Conservation (phyloP, 2,797 vertebrate species). For the Acanthornis magna region DNA sequence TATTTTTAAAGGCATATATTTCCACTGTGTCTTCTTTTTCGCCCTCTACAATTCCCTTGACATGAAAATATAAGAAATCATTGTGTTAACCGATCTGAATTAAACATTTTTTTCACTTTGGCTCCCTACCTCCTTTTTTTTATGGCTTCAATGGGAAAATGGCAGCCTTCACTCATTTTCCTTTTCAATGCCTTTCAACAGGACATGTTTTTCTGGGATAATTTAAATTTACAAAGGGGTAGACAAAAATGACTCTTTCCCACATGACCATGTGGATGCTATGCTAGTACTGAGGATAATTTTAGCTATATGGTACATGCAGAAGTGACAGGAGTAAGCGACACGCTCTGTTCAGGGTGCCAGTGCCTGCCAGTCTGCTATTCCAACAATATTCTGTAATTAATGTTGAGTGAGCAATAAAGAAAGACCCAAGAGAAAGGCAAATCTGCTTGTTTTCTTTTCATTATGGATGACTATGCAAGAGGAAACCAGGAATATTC, state of each 20-base stretch:
- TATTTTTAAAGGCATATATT: constrained; percentile 60
- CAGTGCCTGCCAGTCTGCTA: constrained; percentile 48
- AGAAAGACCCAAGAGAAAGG: constrained; percentile 64
- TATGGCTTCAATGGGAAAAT: background rate
- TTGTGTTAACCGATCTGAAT: constrained; percentile 28
- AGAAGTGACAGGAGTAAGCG: background rate
- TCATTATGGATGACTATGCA: constrained; percentile 63
- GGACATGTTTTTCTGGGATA: background rate
- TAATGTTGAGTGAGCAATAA: constrained; percentile 70
- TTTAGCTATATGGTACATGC: background rate
- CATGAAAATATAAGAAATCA: constrained; percentile 34
- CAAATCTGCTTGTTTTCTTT: constrained; percentile 69
- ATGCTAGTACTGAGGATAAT: background rate
- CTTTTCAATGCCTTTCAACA: background rate
- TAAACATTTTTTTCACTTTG: constrained; percentile 37
- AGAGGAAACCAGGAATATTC: constrained; percentile 61
- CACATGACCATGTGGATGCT: background rate
- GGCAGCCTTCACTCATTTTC: constrained; percentile 19
- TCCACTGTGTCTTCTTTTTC: background rate
- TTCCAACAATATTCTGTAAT: constrained; percentile 67
- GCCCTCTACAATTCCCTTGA: constrained; percentile 13
- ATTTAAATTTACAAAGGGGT: background rate
- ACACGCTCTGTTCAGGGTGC: constrained; percentile 1
- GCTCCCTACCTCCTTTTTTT: background rate
- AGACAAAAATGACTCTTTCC: background rate